These are phyloP conservation scores for Lates calcarifer DNA, from an alignment of 2,113 vertebrate species.

Conservation along the genomic window DNA sequence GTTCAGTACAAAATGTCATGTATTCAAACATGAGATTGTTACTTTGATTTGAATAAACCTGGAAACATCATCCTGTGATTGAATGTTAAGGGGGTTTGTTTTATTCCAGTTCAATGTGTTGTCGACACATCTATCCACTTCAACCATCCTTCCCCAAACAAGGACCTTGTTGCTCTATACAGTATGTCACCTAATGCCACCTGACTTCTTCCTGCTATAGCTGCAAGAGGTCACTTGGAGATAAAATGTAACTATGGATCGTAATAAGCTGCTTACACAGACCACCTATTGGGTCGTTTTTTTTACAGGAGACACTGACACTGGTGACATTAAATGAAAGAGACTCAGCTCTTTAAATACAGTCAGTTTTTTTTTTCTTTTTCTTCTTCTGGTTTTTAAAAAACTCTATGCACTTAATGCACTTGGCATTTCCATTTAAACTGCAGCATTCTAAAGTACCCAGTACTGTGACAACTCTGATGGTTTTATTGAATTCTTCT, in stretches of 20 bases:
- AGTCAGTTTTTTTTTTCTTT: not conserved
- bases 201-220: not conserved
- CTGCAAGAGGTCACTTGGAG: not conserved
- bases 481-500: constrained; percentile 26
- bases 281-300: not conserved
- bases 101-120: not conserved
- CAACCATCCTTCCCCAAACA: no score
- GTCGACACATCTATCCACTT: no score
- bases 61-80: not conserved
- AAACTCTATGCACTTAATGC: constrained; percentile 12
- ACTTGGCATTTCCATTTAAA: constrained; percentile 49
- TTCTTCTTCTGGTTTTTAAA: not conserved
- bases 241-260: not conserved
- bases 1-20: no score
- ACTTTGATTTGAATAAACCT: no score
- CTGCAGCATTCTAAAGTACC: not conserved
- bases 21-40: not conserved
- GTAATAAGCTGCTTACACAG: not conserved
- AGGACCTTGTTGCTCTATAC: no score
- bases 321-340: not conserved
- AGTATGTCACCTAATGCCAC: not conserved
- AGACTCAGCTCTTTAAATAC: not conserved
- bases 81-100: not conserved
- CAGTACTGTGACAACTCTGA: not conserved
- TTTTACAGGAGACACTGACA: not conserved